Conservation (phyloP, 2,888 invertebrate species). For the Nysson spinosus region DNA sequence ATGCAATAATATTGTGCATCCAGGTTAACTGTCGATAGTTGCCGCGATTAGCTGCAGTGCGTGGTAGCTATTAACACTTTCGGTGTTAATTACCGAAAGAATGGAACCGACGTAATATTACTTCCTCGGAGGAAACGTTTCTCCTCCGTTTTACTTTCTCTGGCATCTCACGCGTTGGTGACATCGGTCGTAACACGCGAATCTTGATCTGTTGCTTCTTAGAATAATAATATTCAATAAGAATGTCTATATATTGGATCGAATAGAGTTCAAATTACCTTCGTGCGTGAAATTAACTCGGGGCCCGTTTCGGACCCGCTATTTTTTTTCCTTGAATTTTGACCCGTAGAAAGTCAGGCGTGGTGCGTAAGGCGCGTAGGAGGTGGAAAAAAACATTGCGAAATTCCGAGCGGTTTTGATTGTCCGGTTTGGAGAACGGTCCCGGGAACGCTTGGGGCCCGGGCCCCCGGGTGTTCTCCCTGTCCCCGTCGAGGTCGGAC, state of each 20-base stretch:
- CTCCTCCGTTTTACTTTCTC: slow-evolving; percentile 24
- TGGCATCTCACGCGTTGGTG: slow-evolving; percentile 5
- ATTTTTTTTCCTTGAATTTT: slow-evolving; percentile 12
- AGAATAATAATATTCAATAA: too few relatives aligned
- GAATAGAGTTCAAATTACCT: too few relatives aligned
- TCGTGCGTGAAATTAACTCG: too few relatives aligned
- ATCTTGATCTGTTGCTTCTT: too few relatives aligned
- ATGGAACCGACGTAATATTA: slow-evolving; percentile 10
- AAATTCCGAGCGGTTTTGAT: slow-evolving; percentile 4
- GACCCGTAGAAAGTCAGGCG: slow-evolving; percentile 24
- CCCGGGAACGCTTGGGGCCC: neutral
- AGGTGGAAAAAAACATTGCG: slow-evolving; percentile 4
- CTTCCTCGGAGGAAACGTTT: slow-evolving; percentile 20
- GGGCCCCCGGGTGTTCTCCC: neutral
- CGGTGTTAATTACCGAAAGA: too few relatives aligned
- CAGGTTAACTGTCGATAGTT: too few relatives aligned
- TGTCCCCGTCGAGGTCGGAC: too few relatives aligned
- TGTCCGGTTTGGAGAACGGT: slow-evolving; percentile 4
- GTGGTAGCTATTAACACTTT: too few relatives aligned
- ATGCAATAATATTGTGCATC: too few relatives aligned
- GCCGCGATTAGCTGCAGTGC: too few relatives aligned
- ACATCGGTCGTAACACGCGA: slow-evolving; percentile 18
- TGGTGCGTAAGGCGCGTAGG: slow-evolving; percentile 2
- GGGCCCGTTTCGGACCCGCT: slow-evolving; percentile 11
- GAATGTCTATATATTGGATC: too few relatives aligned